phyloP scores from a whole-genome alignment of 2,113 vertebrate genomes.

The Ailurus styani region DNA sequence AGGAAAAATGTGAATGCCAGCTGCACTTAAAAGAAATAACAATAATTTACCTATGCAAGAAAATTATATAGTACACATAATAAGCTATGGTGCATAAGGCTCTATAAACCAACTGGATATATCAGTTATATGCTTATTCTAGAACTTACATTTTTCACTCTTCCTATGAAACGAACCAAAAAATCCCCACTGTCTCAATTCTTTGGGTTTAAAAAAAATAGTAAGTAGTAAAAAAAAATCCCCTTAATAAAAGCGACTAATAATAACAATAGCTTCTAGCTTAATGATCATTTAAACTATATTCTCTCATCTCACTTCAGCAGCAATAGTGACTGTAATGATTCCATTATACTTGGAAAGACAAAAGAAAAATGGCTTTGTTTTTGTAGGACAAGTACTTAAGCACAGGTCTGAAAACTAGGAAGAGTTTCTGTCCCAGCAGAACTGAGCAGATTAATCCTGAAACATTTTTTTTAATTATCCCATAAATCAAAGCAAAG shows the following conservation, averaged over 20 bases:
- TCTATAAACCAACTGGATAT: slow-evolving; percentile 22
- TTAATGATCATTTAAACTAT: not conserved
- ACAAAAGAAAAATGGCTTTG: not conserved
- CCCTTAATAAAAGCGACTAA: not conserved
- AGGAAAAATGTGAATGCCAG: slow-evolving; percentile 48
- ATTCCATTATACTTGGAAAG: not conserved
- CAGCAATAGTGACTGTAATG: not conserved
- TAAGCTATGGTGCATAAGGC: slow-evolving; percentile 18
- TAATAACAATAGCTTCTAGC: not conserved
- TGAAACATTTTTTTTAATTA: not conserved
- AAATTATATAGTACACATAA: slow-evolving; percentile 56
- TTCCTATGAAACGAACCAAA: slow-evolving; percentile 22
- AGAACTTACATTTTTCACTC: slow-evolving; percentile 33
- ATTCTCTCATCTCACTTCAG: not conserved
- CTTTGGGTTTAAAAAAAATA: not conserved
- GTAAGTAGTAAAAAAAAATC: not conserved
- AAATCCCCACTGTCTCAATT: not conserved
- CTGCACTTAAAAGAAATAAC: slow-evolving; percentile 66
- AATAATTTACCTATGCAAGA: slow-evolving; percentile 64
- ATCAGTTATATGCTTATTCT: slow-evolving; percentile 49
- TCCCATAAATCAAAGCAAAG: not conserved
- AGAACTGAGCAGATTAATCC: not conserved
- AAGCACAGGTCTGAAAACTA: not conserved
- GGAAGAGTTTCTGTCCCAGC: not conserved
- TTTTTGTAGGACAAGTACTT: slow-evolving; percentile 9